A percentile compares a stretch with the other conserved stretches of the same genome.
phyloP scores from a whole-genome alignment of 2,888 invertebrate species.

The Dastarcus helophoroides region DNA sequence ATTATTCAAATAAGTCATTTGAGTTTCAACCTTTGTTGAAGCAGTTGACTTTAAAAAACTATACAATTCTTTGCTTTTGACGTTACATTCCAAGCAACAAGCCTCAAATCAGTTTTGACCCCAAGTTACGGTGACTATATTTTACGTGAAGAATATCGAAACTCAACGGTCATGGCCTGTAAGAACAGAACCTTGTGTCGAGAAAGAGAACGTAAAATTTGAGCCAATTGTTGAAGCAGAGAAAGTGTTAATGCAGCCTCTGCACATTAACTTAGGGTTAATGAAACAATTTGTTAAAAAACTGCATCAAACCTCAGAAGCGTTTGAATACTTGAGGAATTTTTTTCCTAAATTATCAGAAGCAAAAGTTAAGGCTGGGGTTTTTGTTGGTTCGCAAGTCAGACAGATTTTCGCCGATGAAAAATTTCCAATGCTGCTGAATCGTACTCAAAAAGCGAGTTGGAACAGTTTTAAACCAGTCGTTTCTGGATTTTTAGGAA shows the following conservation, averaged over 20 bases:
- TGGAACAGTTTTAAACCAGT: conserved; percentile 12
- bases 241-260: conserved; percentile 13
- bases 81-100: too few relatives aligned
- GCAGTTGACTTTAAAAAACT: too few relatives aligned
- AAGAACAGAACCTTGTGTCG: conserved; percentile 14
- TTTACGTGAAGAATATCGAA: too few relatives aligned
- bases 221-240: conserved; percentile 12
- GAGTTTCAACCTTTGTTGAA: too few relatives aligned
- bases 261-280: conserved; percentile 15
- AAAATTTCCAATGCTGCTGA: neutral
- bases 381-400: too few relatives aligned
- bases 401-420: too few relatives aligned
- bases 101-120: too few relatives aligned
- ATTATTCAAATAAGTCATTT: too few relatives aligned
- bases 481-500: conserved; percentile 14
- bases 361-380: conserved; percentile 7
- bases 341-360: conserved; percentile 5
- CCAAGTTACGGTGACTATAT: too few relatives aligned
- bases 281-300: conserved; percentile 14
- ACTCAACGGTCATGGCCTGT: conserved; percentile 14
- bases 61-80: too few relatives aligned
- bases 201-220: conserved; percentile 15
- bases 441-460: neutral
- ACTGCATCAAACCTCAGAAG: conserved; percentile 8
- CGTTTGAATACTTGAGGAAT: conserved; percentile 8